Conservation (phyloP, 2,888 invertebrate genomes). For the Hermaeophaga mercurialis region DNA sequence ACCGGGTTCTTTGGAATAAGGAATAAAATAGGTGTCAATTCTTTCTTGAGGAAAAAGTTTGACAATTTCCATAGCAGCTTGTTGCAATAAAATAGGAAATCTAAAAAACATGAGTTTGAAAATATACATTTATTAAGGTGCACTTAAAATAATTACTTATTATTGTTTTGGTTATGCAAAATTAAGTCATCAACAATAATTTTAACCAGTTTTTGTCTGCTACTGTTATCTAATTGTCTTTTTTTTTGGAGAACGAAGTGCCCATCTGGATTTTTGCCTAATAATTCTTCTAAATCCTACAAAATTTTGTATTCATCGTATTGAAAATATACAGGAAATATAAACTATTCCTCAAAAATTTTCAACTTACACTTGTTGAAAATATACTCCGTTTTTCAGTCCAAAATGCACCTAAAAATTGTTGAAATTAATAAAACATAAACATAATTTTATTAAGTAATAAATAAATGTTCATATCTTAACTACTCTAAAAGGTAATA, state of each 20-base stretch:
- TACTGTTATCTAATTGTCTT: slow-evolving; percentile 19
- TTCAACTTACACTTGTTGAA: background rate
- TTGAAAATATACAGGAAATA: too few species aligned
- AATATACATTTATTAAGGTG: too few species aligned
- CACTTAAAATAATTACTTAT: background rate
- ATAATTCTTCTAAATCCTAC: slow-evolving; percentile 24
- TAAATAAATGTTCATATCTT: too few species aligned
- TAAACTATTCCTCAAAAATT: too few species aligned
- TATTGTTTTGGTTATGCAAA: background rate
- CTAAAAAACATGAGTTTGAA: too few species aligned
- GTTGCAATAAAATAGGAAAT: slow-evolving; percentile 18
- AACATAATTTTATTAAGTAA: too few species aligned
- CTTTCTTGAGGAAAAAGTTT: slow-evolving; percentile 26
- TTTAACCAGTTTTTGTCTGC: slow-evolving; percentile 25
- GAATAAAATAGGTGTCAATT: slow-evolving; percentile 25
- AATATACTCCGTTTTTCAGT: background rate
- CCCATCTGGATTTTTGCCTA: slow-evolving; percentile 21
- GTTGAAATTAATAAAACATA: background rate
- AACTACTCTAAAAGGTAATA: too few species aligned
- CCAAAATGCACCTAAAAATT: background rate
- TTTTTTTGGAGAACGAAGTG: slow-evolving; percentile 26
- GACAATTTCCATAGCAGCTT: slow-evolving; percentile 26
- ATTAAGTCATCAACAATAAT: slow-evolving; percentile 22
- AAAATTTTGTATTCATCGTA: too few species aligned
- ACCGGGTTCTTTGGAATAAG: slow-evolving; percentile 14